Percentiles rank a stretch among this genome's conserved stretches.
phyloP scores from a whole-genome alignment of 1,140 invertebrate species.

The Mizuhopecten yessoensis region DNA sequence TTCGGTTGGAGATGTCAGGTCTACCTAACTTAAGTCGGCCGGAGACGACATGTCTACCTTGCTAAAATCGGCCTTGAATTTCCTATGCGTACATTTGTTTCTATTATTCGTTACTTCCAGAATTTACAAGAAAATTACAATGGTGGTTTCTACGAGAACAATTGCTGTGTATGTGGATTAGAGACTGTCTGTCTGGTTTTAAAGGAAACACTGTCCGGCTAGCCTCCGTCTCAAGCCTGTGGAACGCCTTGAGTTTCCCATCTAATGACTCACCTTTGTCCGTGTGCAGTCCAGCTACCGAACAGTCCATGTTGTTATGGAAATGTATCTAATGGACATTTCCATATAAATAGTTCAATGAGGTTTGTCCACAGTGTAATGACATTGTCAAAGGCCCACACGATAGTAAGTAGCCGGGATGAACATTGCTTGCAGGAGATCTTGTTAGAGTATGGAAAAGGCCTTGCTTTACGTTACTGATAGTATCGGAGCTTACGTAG shows the following conservation, averaged over 20 bases:
- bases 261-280: not conserved
- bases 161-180: not conserved
- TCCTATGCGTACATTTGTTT: not conserved
- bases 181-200: not conserved
- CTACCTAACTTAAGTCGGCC: not conserved
- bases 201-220: not conserved
- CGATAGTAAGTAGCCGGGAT: not conserved
- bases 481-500: no score
- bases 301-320: not conserved
- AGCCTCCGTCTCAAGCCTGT: not conserved
- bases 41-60: not conserved
- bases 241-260: not conserved
- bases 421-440: not conserved
- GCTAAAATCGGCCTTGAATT: not conserved
- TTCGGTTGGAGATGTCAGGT: not conserved
- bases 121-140: not conserved
- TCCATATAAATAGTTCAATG: slow-evolving; percentile 20
- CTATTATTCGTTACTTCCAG: not conserved
- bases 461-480: no score
- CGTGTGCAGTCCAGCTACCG: not conserved
- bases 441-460: no score
- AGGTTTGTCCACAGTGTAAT: not conserved
- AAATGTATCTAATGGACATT: not conserved
- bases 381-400: not conserved
- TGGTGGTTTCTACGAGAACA: not conserved